A percentile compares a stretch with the other conserved stretches of the same genome.
Evolutionary conservation across 2,797 vertebrate species (phyloP).

Genomic region (Leuciscus waleckii): DNA sequence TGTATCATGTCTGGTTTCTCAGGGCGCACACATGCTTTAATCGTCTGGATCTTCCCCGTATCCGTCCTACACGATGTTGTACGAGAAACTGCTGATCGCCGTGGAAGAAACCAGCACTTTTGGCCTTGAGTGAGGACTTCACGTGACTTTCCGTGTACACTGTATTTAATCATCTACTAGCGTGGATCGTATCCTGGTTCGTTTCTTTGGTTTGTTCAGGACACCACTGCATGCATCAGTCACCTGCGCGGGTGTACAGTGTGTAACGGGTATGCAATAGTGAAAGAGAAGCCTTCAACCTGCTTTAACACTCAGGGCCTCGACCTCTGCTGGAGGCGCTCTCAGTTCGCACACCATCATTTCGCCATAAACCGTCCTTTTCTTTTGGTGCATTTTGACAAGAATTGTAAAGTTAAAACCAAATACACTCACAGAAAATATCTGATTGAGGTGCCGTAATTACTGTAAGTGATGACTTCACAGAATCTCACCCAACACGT

Average conservation of each 20-base stretch:
- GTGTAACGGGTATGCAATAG: slow-evolving; percentile 61
- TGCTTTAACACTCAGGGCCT: slow-evolving; percentile 64
- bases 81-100: slow-evolving; percentile 88
- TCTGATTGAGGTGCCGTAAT: background rate
- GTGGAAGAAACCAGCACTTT: slow-evolving; percentile 91
- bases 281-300: slow-evolving; percentile 58
- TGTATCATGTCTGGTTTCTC: slow-evolving; percentile 45
- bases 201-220: slow-evolving; percentile 45
- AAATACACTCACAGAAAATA: slow-evolving; percentile 32
- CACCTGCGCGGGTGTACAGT: slow-evolving; percentile 48
- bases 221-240: slow-evolving; percentile 58
- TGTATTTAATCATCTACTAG: slow-evolving; percentile 2
- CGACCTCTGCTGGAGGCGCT: slow-evolving; percentile 48
- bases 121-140: slow-evolving; percentile 84
- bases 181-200: slow-evolving; percentile 16
- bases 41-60: slow-evolving; percentile 90
- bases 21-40: slow-evolving; percentile 92
- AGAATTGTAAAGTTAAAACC: slow-evolving; percentile 35
- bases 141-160: slow-evolving; percentile 9
- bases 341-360: slow-evolving; percentile 25
- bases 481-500: background rate
- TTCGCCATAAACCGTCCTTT: slow-evolving; percentile 2
- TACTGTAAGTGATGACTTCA: slow-evolving; percentile 7
- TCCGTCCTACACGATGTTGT: slow-evolving; percentile 89
- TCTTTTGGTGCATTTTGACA: background rate